Conservation (phyloP, 2,113 vertebrate genomes). For the Cyprinus carpio region DNA sequence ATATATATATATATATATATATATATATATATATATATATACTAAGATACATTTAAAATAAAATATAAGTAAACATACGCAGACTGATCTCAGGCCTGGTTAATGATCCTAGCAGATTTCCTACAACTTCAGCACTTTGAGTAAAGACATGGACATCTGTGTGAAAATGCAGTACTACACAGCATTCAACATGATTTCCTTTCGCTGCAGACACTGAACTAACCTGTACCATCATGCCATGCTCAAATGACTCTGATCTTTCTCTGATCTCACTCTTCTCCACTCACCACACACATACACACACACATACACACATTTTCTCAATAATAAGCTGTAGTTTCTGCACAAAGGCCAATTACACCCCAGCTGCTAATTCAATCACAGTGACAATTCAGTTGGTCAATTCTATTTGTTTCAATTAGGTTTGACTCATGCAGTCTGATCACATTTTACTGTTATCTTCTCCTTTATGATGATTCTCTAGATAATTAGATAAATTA, state of each 20-base stretch:
- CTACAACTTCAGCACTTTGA: too few species aligned
- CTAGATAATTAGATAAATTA: neutral
- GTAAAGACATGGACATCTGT: neutral
- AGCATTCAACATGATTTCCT: neutral
- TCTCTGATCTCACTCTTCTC: slow-evolving; percentile 24
- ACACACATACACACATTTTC: neutral
- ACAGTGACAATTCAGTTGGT: slow-evolving; percentile 72
- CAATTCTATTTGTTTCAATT: slow-evolving; percentile 75
- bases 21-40: too few species aligned
- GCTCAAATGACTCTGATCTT: slow-evolving; percentile 25
- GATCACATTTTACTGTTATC: slow-evolving; percentile 66
- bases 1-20: too few species aligned
- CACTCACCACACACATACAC: too few species aligned
- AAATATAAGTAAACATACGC: too few species aligned
- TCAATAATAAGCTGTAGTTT: neutral
- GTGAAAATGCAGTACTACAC: neutral
- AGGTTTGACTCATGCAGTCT: slow-evolving; percentile 65
- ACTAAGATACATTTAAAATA: too few species aligned
- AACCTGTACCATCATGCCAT: neutral
- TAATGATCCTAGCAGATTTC: too few species aligned
- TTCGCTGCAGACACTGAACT: neutral
- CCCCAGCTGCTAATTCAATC: slow-evolving; percentile 68
- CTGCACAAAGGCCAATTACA: slow-evolving; percentile 68
- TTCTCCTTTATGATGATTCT: neutral
- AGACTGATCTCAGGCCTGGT: too few species aligned